Conservation (phyloP, 2,113 vertebrate genomes). For the Onychorhynchus coronatus region DNA sequence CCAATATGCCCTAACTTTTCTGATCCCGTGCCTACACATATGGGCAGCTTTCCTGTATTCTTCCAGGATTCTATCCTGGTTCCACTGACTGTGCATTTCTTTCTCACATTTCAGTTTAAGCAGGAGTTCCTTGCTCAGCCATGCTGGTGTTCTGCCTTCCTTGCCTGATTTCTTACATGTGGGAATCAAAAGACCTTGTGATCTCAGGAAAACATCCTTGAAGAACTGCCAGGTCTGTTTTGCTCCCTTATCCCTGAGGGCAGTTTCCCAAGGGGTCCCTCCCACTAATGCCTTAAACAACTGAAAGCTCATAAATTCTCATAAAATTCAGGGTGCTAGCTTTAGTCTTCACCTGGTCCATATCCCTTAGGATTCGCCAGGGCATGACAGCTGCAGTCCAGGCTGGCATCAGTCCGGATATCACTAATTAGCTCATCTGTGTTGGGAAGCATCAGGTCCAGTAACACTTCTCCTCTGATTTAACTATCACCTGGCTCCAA, state of each 20-base stretch:
- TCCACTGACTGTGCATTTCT: neutral
- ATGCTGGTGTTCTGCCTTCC: neutral
- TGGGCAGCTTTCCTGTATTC: neutral
- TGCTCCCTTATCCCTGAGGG: neutral
- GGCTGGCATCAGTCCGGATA: neutral
- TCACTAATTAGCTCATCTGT: neutral
- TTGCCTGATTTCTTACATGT: rapidly evolving
- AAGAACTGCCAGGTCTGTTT: neutral
- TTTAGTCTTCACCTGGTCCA: neutral
- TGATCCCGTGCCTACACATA: neutral
- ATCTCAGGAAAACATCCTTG: neutral
- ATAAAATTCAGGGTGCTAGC: neutral
- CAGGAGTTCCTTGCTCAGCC: neutral
- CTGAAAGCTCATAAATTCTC: neutral
- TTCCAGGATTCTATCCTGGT: neutral
- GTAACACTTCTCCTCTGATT: neutral
- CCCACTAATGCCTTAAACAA: neutral
- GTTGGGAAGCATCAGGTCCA: neutral
- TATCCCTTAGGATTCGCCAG: neutral
- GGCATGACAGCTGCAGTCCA: neutral
- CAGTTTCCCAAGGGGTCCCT: neutral
- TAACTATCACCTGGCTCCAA: neutral
- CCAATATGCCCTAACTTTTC: neutral
- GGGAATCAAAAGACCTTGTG: neutral
- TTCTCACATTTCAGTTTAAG: neutral